Base-by-base conservation (phyloP, 2,113 vertebrate species). In the Plestiodon gilberti region DNA sequence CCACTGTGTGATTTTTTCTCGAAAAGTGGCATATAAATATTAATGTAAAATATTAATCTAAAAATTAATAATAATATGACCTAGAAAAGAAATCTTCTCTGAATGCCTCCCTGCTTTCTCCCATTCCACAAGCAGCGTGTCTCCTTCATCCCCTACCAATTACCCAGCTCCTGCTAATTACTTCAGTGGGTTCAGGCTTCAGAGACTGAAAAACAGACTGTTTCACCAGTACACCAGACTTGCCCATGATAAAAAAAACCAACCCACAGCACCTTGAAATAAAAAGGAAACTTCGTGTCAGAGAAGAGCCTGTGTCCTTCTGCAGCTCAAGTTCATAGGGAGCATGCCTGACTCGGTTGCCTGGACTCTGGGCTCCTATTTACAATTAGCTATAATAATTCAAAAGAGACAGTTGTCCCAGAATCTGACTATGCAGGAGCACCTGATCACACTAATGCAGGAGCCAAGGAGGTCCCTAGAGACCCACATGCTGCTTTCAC, bases 301-400 rank as follows among this genome's bases (percentile, higher is more conserved):
- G 69, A 28, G 10, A 2, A 62, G 3, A 0, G 62, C 0, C 78
- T 35, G 11, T 52, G 14, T 88, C 35, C 83, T 89, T 35, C 48
- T 81, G 62, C 28, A 82, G 25, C 18, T 73, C 57, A 83, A 89
- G 75, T 20, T 83, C 7, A 28, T 67, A 80, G 3, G 69, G 40
- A 91, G 62, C 38, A 71, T 75, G 30, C 55, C 87, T 81, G 15
- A 70, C 59, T 59, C 35, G 81, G 86, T 73, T 87, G 83, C 62
- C 89, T 88, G 87, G 35, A 57, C 88, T 70, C 1, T 38, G 69
- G 0, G 0, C 35, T 43, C 87, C 81, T 88, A 84, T 85, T 90
- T 89, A 94, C 91, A 95, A 95, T 95, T 95, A 96, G 67, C 85
- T 91, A 71, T 90, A 94, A 92, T 94, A 95, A 95, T 90, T 95